Base-by-base conservation (phyloP, 2,113 vertebrate genomes). In the Thinocorus orbignyianus region DNA sequence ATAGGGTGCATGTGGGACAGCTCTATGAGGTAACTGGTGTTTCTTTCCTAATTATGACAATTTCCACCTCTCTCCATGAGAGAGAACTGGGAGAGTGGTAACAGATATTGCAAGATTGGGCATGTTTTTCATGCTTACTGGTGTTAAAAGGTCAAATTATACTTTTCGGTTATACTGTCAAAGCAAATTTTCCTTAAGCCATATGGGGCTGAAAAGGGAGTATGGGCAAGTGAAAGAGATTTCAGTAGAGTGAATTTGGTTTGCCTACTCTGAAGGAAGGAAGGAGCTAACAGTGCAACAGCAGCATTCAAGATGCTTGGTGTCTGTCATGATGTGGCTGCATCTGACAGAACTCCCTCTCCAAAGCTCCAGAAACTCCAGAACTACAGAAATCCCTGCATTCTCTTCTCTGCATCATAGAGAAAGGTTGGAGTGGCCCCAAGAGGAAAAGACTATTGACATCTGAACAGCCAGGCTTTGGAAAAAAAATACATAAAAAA, bases 11-110 rank as follows among this genome's bases (percentile, higher is more conserved):
- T 6, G 5, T n/a, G 28, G 15, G 37, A 84, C 42, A 92, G 30
- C 26, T 87, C 17, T 0, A 0, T 46, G 70, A 46, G 9, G 24
- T 65, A 35, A 39, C 3, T 5, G 2, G 39, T n/a, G 35, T 68
- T 84, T 89, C 58, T 64, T 93, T 93, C 64, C 88, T 7, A 16
- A 52, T 31, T 64, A 73, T 33, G 14, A 42, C 15, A 54, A 41
- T 76, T 86, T 78, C 25, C 18, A 42, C 15, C 30, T 44, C 13
- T 28, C 72, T 70, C 11, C 15, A 39, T 23, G 42, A 91, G 80
- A 51, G 4, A 55, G 8, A 48, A 78, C 9, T 52, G 33, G 23
- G 61, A 81, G 26, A 80, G 12, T 1, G 3, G 44, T 44, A 33
- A 28, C 52, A 92, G 28, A 82, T 9, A 44, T 14, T 49, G 51